Evolutionary conservation across 2,113 vertebrate genomes (phyloP).

Genomic region (Ascaphus truei): DNA sequence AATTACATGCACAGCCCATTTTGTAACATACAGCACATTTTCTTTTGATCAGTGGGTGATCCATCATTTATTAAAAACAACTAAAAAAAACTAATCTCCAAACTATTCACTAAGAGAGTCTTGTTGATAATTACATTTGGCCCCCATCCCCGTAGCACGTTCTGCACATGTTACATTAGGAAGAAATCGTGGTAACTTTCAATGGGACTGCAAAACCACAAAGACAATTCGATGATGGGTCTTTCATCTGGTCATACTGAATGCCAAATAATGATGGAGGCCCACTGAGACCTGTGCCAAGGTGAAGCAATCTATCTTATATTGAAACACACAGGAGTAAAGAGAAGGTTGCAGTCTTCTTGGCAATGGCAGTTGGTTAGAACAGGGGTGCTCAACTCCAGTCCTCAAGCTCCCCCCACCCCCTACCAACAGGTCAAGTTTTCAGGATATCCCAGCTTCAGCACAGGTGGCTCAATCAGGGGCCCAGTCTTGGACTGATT

Average conservation of each 20-base stretch:
- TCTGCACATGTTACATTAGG: no score
- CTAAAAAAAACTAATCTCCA: not conserved
- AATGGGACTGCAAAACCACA: conserved; percentile 15
- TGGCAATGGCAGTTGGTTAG: no score
- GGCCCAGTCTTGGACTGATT: no score
- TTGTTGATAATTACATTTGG: conserved; percentile 11
- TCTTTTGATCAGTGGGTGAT: not conserved
- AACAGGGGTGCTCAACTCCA: no score
- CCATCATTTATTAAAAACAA: not conserved
- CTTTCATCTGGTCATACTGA: not conserved
- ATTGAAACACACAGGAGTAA: no score
- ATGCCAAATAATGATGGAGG: not conserved
- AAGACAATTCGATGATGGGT: not conserved
- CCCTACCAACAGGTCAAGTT: no score
- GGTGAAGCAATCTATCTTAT: not conserved
- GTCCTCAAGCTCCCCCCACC: no score
- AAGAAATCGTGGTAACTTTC: not conserved
- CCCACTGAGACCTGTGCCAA: not conserved
- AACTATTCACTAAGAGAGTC: not conserved
- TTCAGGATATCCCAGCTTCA: no score
- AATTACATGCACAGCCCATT: no score
- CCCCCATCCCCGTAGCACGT: not conserved
- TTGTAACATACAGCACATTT: no score
- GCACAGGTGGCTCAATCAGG: no score
- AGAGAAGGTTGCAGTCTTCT: no score